Conservation (phyloP, 2,888 invertebrate genomes). For the Microchrysa polita region DNA sequence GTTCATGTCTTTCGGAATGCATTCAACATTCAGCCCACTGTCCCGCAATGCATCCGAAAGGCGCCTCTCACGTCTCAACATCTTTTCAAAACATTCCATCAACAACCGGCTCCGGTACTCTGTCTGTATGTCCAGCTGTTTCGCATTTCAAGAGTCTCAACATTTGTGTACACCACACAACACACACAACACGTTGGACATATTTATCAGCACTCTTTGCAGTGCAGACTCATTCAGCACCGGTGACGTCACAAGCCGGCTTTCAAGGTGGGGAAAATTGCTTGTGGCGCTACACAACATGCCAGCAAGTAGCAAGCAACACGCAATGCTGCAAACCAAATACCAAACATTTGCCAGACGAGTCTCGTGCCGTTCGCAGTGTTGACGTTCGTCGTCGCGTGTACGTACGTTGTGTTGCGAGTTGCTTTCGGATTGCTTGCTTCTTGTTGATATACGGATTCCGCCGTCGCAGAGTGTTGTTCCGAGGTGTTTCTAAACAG, state of each 20-base stretch:
- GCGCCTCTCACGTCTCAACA: neutral
- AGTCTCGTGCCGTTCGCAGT: slow-evolving; percentile 33
- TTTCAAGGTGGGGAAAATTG: slow-evolving; percentile 14
- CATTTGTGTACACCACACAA: too few species aligned
- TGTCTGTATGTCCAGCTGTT: neutral
- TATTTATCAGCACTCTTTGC: too few species aligned
- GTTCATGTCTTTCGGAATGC: neutral
- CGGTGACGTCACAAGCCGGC: slow-evolving; percentile 19
- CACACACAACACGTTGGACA: neutral
- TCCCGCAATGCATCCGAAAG: neutral
- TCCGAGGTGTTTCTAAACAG: slow-evolving; percentile 23
- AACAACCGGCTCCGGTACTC: neutral
- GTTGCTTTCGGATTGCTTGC: too few species aligned
- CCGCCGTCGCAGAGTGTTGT: neutral
- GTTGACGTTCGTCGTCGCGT: neutral
- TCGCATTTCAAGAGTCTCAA: neutral
- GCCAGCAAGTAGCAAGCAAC: slow-evolving; percentile 8
- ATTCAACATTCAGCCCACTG: neutral
- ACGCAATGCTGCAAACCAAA: slow-evolving; percentile 8
- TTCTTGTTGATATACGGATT: too few species aligned
- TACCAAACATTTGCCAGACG: slow-evolving; percentile 30
- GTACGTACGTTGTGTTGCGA: neutral
- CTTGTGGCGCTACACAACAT: slow-evolving; percentile 15
- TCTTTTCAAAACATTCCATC: too few species aligned
- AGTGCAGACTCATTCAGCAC: slow-evolving; percentile 11